Evolutionary conservation across 2,888 invertebrate species (phyloP), one percentile per base, ranked within the genome.

Genomic region (Chaetogeoica ovagalla): DNA sequence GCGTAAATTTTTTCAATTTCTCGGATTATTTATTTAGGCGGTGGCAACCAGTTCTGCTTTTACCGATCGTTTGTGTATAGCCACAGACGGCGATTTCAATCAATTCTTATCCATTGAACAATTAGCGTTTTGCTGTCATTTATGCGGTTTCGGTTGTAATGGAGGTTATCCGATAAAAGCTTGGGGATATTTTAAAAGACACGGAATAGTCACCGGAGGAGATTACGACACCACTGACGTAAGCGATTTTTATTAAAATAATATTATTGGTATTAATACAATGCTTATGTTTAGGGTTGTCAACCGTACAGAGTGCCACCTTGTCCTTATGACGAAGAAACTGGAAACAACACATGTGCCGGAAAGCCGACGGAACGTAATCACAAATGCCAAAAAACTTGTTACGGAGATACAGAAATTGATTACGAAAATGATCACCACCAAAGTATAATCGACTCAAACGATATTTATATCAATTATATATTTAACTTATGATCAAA

Each of bases 151-250:
- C 84, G 92, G 93, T 13, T 94, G 94, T 86, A 90, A 92, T 85
- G 96, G 96, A 30, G 96, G 96, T 5, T 92, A 90, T 85, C 92
- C 92, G 3, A 77, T 59, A 0, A 88, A 90, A 17, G 96, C 96
- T 13, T 97, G 96, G 96, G 88, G 17, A 15, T 74, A 59, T 37
- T 55, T 81, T 21, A 62, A 21, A 39, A 11, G 19, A 9, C 37
- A 59, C 37, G 81, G 81, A 5, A 30, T 81, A 17, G 65, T 66
- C 60, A 81, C 74, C 11, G 81, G 81, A 8, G 96, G 96, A 7
- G 89, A 90, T 83, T 96, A 90, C 86, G 90, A 90, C 83, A 92
- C 93, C 0, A 87, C 89, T 55, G 90, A 83, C 59, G 96, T 84
- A 77, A 82, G 72, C 17, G 52, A 30, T 15, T 23, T 30, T 15